These are phyloP conservation scores for Tapirus terrestris DNA, from an alignment of 2,113 vertebrate species.

Conservation along the genomic window DNA sequence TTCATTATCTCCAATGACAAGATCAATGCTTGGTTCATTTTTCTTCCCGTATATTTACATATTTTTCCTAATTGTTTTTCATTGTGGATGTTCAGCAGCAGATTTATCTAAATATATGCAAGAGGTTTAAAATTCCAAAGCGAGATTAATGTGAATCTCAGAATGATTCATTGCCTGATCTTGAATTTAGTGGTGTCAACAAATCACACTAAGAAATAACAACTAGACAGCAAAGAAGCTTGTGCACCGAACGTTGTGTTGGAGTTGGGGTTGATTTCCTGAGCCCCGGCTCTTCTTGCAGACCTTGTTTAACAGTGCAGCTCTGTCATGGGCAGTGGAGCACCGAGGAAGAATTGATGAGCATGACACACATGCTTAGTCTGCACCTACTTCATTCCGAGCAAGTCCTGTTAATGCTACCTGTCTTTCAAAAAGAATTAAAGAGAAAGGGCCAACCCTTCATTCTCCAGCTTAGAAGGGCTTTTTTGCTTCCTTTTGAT, in stretches of 20 bases:
- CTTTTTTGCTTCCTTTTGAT: neutral
- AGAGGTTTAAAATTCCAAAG: constrained; percentile 79
- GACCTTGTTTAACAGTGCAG: neutral
- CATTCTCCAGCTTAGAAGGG: neutral
- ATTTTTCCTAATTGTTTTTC: constrained; percentile 82
- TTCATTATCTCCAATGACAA: constrained; percentile 77
- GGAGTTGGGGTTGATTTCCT: constrained; percentile 42
- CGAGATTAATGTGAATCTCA: constrained; percentile 82
- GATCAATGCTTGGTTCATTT: constrained; percentile 80
- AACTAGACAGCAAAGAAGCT: constrained; percentile 63
- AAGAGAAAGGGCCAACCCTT: neutral
- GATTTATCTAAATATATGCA: constrained; percentile 80
- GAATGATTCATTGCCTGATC: constrained; percentile 81
- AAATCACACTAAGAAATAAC: constrained; percentile 75
- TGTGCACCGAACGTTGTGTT: constrained; percentile 17
- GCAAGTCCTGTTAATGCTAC: neutral
- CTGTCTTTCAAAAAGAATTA: constrained; percentile 47
- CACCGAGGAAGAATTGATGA: constrained; percentile 26
- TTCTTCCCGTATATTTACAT: constrained; percentile 82
- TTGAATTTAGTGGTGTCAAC: constrained; percentile 77
- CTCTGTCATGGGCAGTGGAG: neutral
- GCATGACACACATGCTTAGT: neutral
- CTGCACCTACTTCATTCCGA: constrained; percentile 40
- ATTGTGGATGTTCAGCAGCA: constrained; percentile 65
- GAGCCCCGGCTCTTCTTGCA: neutral